phyloP scores from a whole-genome alignment of 1,140 invertebrate species.

The Drosophila athabasca region DNA sequence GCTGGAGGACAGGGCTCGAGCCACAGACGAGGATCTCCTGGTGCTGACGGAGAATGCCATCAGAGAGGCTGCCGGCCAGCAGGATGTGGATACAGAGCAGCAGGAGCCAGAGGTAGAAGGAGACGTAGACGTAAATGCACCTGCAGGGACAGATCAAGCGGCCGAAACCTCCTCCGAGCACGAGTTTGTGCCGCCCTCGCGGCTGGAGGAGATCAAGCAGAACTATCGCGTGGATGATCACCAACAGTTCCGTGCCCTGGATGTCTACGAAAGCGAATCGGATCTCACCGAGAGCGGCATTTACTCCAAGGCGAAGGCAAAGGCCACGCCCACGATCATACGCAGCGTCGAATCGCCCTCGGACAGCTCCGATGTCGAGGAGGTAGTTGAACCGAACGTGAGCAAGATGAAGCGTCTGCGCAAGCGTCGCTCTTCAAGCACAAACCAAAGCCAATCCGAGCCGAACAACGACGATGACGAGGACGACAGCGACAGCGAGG shows the following conservation, averaged over 20 bases:
- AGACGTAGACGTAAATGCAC: too few species aligned
- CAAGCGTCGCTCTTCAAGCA: slow-evolving; percentile 69
- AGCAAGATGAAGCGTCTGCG: slow-evolving; percentile 72
- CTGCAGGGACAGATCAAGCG: neutral
- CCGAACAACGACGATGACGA: slow-evolving; percentile 48
- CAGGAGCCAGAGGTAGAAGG: neutral
- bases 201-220: slow-evolving; percentile 52
- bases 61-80: slow-evolving; percentile 33
- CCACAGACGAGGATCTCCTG: slow-evolving; percentile 69
- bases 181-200: slow-evolving; percentile 67
- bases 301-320: slow-evolving; percentile 67
- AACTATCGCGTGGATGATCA: slow-evolving; percentile 71
- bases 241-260: slow-evolving; percentile 71
- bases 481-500: slow-evolving; percentile 45
- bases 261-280: slow-evolving; percentile 82
- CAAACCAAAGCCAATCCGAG: slow-evolving; percentile 70
- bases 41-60: slow-evolving; percentile 67
- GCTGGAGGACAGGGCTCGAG: slow-evolving; percentile 47
- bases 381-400: slow-evolving; percentile 37
- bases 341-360: slow-evolving; percentile 55
- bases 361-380: slow-evolving; percentile 54
- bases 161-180: slow-evolving; percentile 56
- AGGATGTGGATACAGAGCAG: neutral
- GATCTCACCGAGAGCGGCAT: slow-evolving; percentile 76
- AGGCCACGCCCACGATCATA: slow-evolving; percentile 57